Percentiles rank a stretch among this genome's conserved stretches.
Conservation (phyloP, 1,140 invertebrate species). For the Marisa cornuarietis region DNA sequence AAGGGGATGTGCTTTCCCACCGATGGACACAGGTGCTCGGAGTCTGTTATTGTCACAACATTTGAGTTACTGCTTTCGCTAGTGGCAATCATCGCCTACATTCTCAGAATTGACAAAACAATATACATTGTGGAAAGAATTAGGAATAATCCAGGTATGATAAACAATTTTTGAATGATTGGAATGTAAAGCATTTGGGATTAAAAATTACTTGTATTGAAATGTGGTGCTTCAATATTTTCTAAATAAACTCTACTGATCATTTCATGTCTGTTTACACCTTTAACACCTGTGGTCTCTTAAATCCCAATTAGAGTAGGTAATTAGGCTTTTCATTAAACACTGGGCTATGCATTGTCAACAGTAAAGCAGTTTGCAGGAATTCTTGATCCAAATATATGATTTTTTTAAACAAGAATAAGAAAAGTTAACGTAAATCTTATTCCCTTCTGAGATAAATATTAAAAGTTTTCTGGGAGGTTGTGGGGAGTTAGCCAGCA, state of each 20-base stretch:
- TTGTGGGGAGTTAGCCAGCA: too few relatives aligned
- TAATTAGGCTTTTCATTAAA: too few relatives aligned
- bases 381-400: too few relatives aligned
- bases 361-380: too few relatives aligned
- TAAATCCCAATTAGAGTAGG: too few relatives aligned
- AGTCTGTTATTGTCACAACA: conserved; percentile 49
- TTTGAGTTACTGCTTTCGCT: conserved; percentile 55
- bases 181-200: not conserved
- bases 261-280: not conserved
- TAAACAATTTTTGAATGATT: not conserved
- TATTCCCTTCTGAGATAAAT: too few relatives aligned
- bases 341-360: too few relatives aligned
- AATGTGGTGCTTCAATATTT: not conserved
- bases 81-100: conserved; percentile 54
- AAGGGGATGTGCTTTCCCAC: conserved; percentile 12
- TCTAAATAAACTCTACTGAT: not conserved
- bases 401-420: too few relatives aligned
- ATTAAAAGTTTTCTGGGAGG: too few relatives aligned
- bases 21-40: conserved; percentile 7
- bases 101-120: conserved; percentile 42
- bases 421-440: too few relatives aligned
- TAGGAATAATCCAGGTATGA: conserved; percentile 28
- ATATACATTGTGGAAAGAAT: conserved; percentile 34
- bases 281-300: not conserved
- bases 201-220: not conserved